Conservation (phyloP, 2,113 vertebrate genomes). For the Garra rufa region DNA sequence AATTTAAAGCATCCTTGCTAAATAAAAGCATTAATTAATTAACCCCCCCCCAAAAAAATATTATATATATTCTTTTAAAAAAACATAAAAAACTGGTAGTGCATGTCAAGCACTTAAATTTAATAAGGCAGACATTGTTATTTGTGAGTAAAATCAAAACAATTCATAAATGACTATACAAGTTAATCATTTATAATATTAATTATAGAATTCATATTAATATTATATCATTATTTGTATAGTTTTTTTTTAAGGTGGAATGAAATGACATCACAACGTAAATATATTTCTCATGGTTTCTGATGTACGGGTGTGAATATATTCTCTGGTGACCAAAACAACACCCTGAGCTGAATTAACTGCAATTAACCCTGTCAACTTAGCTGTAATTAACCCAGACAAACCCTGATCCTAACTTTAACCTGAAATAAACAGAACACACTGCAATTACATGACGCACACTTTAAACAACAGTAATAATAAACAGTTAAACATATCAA, state of each 20-base stretch:
- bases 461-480: not conserved
- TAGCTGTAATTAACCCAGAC: not conserved
- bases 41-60: too few species aligned
- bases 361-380: too few species aligned
- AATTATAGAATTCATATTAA: too few species aligned
- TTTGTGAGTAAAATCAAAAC: not conserved
- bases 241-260: not conserved
- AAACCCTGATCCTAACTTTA: not conserved
- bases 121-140: not conserved
- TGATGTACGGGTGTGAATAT: not conserved
- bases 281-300: not conserved
- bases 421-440: not conserved
- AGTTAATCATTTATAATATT: not conserved
- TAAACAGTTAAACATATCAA: not conserved
- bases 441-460: not conserved
- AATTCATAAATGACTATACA: not conserved
- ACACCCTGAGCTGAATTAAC: not conserved
- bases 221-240: too few species aligned
- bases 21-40: too few species aligned
- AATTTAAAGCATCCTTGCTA: too few species aligned
- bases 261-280: not conserved
- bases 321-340: not conserved
- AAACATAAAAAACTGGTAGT: too few species aligned
- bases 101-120: not conserved
- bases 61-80: too few species aligned